A percentile compares a stretch with the other conserved stretches of the same genome.
Conservation (phyloP, 2,888 invertebrate species). For the Branchellion lobata region DNA sequence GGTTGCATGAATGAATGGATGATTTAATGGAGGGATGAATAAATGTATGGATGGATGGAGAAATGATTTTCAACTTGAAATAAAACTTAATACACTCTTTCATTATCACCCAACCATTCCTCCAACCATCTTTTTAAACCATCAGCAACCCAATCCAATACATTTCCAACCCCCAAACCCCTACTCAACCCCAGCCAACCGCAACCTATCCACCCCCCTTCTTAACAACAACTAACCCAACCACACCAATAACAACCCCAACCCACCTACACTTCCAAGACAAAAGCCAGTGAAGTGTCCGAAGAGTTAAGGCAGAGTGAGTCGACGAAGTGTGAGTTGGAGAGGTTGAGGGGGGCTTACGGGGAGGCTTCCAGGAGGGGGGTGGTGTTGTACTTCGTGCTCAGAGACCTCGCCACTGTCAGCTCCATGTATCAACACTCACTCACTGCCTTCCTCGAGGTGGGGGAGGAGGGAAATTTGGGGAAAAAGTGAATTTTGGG, state of each 20-base stretch:
- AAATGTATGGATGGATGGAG: too few relatives aligned
- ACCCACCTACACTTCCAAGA: constrained; percentile 53
- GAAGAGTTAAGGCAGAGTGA: constrained; percentile 77
- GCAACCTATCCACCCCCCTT: too few relatives aligned
- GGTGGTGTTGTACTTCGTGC: constrained; percentile 84
- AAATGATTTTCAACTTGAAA: too few relatives aligned
- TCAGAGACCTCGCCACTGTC: constrained; percentile 84
- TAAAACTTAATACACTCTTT: too few relatives aligned
- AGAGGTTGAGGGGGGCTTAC: constrained; percentile 79
- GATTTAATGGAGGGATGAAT: too few relatives aligned
- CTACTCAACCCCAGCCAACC: too few relatives aligned
- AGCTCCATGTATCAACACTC: constrained; percentile 92
- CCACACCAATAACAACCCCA: not conserved
- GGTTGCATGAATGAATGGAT: too few relatives aligned
- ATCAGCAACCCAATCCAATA: too few relatives aligned
- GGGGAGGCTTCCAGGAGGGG: constrained; percentile 81
- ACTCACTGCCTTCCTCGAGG: constrained; percentile 78
- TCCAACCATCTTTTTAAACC: too few relatives aligned
- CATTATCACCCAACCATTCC: too few relatives aligned
- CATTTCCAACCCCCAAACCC: not conserved
- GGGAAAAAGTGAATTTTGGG: not conserved
- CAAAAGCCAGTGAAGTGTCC: constrained; percentile 77
- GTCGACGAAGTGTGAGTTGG: constrained; percentile 78
- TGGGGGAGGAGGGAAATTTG: constrained; percentile 58
- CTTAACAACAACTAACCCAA: not conserved